Evolutionary conservation across 2,888 invertebrate genomes (phyloP).

Genomic region (Macrophya annulata): DNA sequence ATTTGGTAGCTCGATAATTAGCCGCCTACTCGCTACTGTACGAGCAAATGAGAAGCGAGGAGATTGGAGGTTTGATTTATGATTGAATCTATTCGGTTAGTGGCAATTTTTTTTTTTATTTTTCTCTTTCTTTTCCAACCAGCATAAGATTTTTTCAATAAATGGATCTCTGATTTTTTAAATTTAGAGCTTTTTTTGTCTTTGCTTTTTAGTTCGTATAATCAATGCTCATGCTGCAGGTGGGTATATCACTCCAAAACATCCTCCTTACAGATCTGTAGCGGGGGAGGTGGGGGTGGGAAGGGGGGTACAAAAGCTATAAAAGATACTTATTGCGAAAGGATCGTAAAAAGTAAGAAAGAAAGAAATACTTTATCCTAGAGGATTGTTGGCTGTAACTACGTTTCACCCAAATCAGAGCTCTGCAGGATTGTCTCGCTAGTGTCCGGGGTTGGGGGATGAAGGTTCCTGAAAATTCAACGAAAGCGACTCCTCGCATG

Average conservation of each 20-base stretch:
- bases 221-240: neutral
- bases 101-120: neutral
- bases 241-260: neutral
- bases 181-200: neutral
- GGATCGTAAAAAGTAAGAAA: conserved; percentile 26
- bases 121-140: neutral
- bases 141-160: neutral
- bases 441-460: neutral
- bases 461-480: neutral
- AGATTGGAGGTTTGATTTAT: neutral
- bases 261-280: neutral
- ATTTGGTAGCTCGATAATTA: conserved; percentile 58
- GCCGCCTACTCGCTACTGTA: neutral
- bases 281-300: neutral
- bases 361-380: conserved; percentile 29
- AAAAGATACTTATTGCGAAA: conserved; percentile 46
- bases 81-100: neutral
- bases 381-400: conserved; percentile 34
- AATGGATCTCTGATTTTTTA: too few relatives aligned
- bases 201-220: neutral
- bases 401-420: conserved; percentile 35
- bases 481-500: neutral
- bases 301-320: neutral
- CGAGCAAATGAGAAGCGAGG: neutral
- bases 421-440: neutral